These are phyloP conservation scores for Kryptopterus vitreolus DNA, from an alignment of 2,797 vertebrate species.

Conservation along the genomic window DNA sequence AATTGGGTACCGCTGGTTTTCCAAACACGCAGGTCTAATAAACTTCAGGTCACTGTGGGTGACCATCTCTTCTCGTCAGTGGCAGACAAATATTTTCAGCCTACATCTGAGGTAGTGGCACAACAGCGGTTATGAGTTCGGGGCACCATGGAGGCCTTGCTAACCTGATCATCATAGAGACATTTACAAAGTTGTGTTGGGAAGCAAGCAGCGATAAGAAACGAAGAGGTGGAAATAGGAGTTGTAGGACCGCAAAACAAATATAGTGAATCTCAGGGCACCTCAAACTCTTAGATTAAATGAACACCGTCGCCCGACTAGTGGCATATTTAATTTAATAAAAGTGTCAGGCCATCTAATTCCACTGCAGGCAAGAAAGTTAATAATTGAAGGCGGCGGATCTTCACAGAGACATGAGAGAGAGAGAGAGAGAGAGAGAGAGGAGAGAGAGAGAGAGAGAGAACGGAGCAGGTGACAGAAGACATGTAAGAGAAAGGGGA, in stretches of 20 bases:
- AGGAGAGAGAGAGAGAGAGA: constrained; percentile 36
- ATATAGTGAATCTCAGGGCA: constrained; percentile 34
- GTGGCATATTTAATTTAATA: constrained; percentile 71
- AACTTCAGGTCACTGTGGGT: constrained; percentile 61
- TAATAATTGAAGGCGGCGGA: constrained; percentile 75
- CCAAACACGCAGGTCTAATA: constrained; percentile 58
- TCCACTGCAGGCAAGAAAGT: constrained; percentile 67
- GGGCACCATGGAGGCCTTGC: background rate
- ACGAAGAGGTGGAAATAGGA: background rate
- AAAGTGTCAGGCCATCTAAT: constrained; percentile 75
- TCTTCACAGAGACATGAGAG: constrained; percentile 60
- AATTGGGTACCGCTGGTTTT: constrained; percentile 32
- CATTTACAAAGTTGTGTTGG: constrained; percentile 27
- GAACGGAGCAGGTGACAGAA: constrained; percentile 22
- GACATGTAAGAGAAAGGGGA: constrained; percentile 32
- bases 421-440: constrained; percentile 55
- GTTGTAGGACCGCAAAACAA: constrained; percentile 33
- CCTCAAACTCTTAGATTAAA: constrained; percentile 54
- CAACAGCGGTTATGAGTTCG: constrained; percentile 10
- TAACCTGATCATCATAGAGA: constrained; percentile 34
- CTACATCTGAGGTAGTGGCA: constrained; percentile 35
- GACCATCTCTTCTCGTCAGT: constrained; percentile 61
- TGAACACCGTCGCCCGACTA: constrained; percentile 52
- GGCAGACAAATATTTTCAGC: constrained; percentile 57
- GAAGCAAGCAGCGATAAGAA: background rate